phyloP scores from a whole-genome alignment of 2,888 invertebrate species.

The Epinotia demarniana region DNA sequence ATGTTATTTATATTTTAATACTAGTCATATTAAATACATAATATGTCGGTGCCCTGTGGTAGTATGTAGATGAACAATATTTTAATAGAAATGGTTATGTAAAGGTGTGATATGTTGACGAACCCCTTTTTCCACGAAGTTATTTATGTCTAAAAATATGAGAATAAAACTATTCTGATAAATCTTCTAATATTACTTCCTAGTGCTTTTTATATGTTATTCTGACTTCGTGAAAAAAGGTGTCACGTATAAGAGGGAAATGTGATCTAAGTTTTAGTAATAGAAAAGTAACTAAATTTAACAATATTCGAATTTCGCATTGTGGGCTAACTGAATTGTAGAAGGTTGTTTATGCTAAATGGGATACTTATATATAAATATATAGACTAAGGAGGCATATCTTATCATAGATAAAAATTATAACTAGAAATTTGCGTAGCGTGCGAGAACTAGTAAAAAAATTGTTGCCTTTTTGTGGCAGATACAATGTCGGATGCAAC shows the following conservation, averaged over 20 bases:
- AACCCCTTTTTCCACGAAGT: conserved; percentile 14
- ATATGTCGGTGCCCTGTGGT: conserved; percentile 68
- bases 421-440: not conserved
- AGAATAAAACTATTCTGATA: not conserved
- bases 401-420: not conserved
- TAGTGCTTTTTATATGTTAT: not conserved
- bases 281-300: conserved; percentile 40
- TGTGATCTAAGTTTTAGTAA: conserved; percentile 42
- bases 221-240: conserved; percentile 23
- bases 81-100: conserved; percentile 49
- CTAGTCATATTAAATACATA: conserved; percentile 59
- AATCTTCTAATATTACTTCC: not conserved
- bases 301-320: conserved; percentile 30
- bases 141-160: not conserved
- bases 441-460: not conserved
- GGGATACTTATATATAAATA: conserved; percentile 16
- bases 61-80: conserved; percentile 44
- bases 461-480: not conserved
- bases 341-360: conserved; percentile 26
- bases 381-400: conserved; percentile 19
- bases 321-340: conserved; percentile 30
- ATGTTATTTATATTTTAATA: conserved; percentile 51
- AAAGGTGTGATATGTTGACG: conserved; percentile 63
- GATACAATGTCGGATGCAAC: not conserved
- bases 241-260: conserved; percentile 49